Evolutionary conservation across 2,797 vertebrate genomes (phyloP), one percentile per base, ranked within the genome.

Genomic region (Chiloscyllium punctatum): DNA sequence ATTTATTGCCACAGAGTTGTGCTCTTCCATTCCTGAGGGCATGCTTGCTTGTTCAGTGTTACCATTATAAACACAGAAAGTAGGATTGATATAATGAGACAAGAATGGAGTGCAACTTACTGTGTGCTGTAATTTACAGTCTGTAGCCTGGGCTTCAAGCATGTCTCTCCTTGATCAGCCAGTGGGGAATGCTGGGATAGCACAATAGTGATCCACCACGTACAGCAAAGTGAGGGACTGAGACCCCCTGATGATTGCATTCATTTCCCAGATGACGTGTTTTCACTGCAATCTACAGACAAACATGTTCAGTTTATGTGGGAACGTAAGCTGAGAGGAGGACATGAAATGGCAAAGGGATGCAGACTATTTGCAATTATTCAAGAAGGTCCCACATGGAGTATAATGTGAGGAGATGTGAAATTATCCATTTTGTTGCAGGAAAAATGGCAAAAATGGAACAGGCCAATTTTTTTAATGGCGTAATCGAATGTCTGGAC

Each of bases 31-130:
- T 94, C 90, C 62, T 92, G 27, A 94, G 68, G 42, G 69, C 69
- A 74, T 33, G 94, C 42, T 74, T 48, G 16, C 9, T 51, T 94
- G 37, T 51, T 74, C 69, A 9, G 42, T 51, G 94, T 94, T 74
- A 74, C 53, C 42, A 25, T 74, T 87, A 51, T 13, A 42, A 92
- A 42, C 57, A 8, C n/a, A 92, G n/a, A 92, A 69, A 16, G 66
- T 92, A 42, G 90, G 21, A 92, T 69, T 92, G 62, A 92, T 25
- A n/a, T 68, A 92, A 92, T 92, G 90, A 92, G 62, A 42, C 90
- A 68, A 27, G 66, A 27, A 16, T 82, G 1, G 37, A 82, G 82
- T 42, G 2, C 82, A 48, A 4, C 33, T 94, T 74, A 33, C 69
- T 30, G 42, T 53, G 42, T 42, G 42, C 42, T 48, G 33, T 74